Percentiles rank a stretch among this genome's conserved stretches.
Evolutionary conservation across 2,113 vertebrate genomes (phyloP).

Genomic region (Cercocebus atys): DNA sequence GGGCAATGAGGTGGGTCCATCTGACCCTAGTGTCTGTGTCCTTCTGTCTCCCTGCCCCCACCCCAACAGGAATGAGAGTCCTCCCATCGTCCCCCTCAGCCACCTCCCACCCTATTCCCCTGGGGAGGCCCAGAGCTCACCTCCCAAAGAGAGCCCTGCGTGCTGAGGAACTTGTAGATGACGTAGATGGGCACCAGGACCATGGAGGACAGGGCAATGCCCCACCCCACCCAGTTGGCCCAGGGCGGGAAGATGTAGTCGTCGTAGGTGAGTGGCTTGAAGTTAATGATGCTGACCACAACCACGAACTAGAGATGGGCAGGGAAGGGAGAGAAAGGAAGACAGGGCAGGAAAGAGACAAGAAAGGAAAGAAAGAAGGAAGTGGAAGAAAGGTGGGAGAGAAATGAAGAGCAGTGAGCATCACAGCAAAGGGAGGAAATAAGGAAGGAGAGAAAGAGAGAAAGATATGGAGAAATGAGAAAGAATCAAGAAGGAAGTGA

Average conservation of each 20-base stretch:
- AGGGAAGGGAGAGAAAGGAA: rapidly evolving
- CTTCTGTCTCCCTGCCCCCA: not conserved
- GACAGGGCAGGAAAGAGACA: rapidly evolving
- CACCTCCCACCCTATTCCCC: rapidly evolving
- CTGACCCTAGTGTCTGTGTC: not conserved
- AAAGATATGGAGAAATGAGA: not conserved
- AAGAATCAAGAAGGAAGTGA: not conserved
- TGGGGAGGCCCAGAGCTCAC: slow-evolving; percentile 80
- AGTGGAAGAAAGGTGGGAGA: not conserved
- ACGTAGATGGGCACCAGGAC: slow-evolving; percentile 92
- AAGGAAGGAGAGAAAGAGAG: not conserved
- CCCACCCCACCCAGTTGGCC: slow-evolving; percentile 94
- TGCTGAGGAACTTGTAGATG: slow-evolving; percentile 93
- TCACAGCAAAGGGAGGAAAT: not conserved
- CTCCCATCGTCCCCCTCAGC: not conserved
- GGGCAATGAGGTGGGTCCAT: rapidly evolving
- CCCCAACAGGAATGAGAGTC: no score
- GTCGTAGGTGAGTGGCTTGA: slow-evolving; percentile 92
- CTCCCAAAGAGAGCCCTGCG: slow-evolving; percentile 92
- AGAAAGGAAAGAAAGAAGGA: no score
- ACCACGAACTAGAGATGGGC: slow-evolving; percentile 91
- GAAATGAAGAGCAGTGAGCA: not conserved
- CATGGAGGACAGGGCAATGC: slow-evolving; percentile 96
- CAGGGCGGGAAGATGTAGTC: slow-evolving; percentile 94
- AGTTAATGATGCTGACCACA: slow-evolving; percentile 93